phyloP scores from a whole-genome alignment of 2,888 invertebrate species.

The Leptopilina myrica region DNA sequence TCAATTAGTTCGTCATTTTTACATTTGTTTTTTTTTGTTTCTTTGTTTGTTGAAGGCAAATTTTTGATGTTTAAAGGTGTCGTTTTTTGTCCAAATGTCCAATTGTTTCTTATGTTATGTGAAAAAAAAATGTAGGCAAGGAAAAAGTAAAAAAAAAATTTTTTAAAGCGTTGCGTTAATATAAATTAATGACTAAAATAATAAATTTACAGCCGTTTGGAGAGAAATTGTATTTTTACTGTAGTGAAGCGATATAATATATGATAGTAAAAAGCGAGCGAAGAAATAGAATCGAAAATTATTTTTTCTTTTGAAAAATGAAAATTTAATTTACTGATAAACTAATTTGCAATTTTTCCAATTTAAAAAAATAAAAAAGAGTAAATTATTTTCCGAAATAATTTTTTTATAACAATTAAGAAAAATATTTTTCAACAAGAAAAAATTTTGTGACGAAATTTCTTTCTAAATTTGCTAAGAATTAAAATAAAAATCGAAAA shows the following conservation, averaged over 20 bases:
- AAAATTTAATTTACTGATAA: no score
- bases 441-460: neutral
- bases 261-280: neutral
- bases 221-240: neutral
- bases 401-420: no score
- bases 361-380: no score
- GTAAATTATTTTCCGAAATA: no score
- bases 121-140: no score
- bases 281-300: neutral
- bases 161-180: conserved; percentile 34
- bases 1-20: conserved; percentile 4
- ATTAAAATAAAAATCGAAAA: no score
- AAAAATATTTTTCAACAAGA: no score
- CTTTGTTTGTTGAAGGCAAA: no score
- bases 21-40: neutral
- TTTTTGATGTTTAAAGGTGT: conserved; percentile 2
- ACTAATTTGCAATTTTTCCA: no score
- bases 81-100: conserved; percentile 42
- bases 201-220: conserved; percentile 48
- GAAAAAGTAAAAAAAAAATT: neutral
- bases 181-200: conserved; percentile 44
- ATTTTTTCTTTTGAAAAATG: no score
- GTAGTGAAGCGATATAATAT: neutral
- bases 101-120: neutral
- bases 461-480: neutral